phyloP scores from a whole-genome alignment of 2,888 invertebrate species.

The Nymphalis c-album region DNA sequence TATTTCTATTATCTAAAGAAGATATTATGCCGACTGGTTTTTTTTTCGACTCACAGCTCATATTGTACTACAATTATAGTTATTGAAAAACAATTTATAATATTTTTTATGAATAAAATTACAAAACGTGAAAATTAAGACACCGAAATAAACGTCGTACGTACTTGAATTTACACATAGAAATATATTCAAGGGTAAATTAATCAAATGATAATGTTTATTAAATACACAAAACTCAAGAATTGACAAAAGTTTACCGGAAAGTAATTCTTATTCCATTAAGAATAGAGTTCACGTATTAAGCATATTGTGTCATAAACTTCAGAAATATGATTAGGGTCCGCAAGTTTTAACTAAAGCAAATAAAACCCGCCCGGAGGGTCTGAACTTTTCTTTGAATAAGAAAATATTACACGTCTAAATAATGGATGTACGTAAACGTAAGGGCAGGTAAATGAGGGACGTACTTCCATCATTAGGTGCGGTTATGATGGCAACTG shows the following conservation, averaged over 20 bases:
- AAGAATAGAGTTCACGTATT: neutral
- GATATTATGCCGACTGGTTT: too few relatives aligned
- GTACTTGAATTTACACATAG: neutral
- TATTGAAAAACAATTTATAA: too few relatives aligned
- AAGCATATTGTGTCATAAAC: neutral
- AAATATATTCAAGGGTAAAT: neutral
- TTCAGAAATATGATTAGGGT: constrained; percentile 25
- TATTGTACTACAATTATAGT: too few relatives aligned
- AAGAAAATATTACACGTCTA: constrained; percentile 22
- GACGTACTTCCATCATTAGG: constrained; percentile 13
- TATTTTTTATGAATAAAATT: too few relatives aligned
- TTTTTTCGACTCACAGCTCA: too few relatives aligned
- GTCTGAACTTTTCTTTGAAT: constrained; percentile 15
- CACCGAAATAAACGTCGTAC: neutral
- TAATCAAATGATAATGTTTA: neutral
- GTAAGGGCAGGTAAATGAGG: constrained; percentile 11
- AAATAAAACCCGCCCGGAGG: constrained; percentile 20
- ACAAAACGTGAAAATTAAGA: neutral
- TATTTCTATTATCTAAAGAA: too few relatives aligned
- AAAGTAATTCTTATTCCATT: neutral
- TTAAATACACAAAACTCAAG: neutral
- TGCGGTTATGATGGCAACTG: neutral
- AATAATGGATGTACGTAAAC: constrained; percentile 11
- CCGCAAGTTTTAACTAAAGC: constrained; percentile 26
- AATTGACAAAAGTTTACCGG: neutral